Evolutionary conservation across 2,113 vertebrate species (phyloP), one percentile per base, ranked within the genome.

Genomic region (Nettapus auritus): DNA sequence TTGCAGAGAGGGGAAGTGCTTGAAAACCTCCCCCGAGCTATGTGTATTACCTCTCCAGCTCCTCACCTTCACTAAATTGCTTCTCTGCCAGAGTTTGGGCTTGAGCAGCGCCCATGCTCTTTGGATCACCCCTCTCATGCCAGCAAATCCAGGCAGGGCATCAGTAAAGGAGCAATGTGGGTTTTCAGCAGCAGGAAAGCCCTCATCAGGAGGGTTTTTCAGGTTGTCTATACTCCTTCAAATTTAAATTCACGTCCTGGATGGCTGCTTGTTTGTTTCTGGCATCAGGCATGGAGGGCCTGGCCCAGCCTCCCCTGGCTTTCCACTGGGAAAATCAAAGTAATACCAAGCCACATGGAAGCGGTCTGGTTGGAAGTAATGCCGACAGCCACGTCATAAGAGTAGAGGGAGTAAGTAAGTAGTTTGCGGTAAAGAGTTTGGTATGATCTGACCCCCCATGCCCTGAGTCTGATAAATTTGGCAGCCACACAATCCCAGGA

Each of bases 41-140:
- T 4, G 2, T 3, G 6, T 0, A 1, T 1, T 2, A 19, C 8
- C 4, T 7, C 4, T 25, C 4, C 44, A 2, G 42, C 14, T 16
- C 29, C 31, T 52, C 42, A 15, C 48, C n/a, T 1, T 8, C 13
- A 9, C 9, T 11, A 3, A 8, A 11, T 2, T 0, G 3, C 48
- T 6, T 5, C 20, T 67, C 2, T 1, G 0, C 7, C 8, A 42
- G 59, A 44, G 14, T 8, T 1, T 5, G 3, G 60, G 44, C 20
- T 48, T 5, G 46, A 1, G 14, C 20, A 0, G 14, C 25, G 22
- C 13, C 50, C 4, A 8, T 12, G 8, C 50, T 26, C 31, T 60
- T 17, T 20, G 13, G 3, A 12, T 8, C 36, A 0, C 1, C 12
- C 28, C n/a, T 28, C 53, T 8, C 11, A 3, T 1, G 3, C 29